phyloP scores from a whole-genome alignment of 2,113 vertebrate species.

The Dipodomys stephensi region DNA sequence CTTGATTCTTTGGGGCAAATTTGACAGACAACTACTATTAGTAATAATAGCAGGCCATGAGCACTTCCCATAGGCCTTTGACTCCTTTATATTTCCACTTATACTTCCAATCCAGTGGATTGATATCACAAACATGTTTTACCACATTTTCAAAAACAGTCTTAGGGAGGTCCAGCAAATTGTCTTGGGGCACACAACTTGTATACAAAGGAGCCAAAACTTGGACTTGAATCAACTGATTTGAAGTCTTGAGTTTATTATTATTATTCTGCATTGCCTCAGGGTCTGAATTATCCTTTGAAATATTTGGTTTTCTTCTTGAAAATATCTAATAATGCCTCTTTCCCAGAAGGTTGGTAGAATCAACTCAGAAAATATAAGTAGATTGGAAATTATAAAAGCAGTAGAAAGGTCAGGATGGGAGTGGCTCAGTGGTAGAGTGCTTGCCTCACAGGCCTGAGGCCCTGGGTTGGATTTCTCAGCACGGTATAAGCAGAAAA shows the following conservation, averaged over 20 bases:
- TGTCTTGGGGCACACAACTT: background rate
- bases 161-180: background rate
- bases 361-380: constrained; percentile 44
- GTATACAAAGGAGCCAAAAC: background rate
- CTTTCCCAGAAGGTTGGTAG: background rate
- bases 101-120: background rate
- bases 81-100: background rate
- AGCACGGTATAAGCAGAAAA: too few relatives aligned
- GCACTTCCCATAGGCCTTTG: background rate
- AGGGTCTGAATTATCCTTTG: background rate
- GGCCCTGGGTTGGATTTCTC: too few relatives aligned
- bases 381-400: background rate
- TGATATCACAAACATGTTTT: background rate
- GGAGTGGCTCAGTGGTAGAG: too few relatives aligned
- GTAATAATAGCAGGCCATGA: background rate
- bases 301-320: constrained; percentile 37
- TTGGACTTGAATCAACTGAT: background rate
- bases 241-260: background rate
- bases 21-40: background rate
- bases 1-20: background rate
- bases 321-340: constrained; percentile 17
- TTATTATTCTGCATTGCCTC: background rate
- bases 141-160: background rate
- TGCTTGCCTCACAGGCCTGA: too few relatives aligned
- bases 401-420: background rate